phyloP scores from a whole-genome alignment of 2,113 vertebrate genomes.

The Upupa epops region DNA sequence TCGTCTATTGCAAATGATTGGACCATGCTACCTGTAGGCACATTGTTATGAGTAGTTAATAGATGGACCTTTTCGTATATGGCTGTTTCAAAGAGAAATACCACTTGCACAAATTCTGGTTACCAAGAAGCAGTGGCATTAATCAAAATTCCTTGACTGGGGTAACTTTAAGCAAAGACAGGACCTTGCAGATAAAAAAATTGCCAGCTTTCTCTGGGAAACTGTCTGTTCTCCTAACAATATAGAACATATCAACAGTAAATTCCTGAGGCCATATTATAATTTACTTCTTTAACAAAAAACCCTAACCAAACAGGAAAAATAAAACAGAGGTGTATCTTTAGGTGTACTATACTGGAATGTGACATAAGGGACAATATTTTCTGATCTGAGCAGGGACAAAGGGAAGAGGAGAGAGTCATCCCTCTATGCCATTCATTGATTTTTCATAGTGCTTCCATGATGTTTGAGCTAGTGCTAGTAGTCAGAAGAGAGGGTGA shows the following conservation, averaged over 20 bases:
- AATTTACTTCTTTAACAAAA: background rate
- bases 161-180: background rate
- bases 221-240: background rate
- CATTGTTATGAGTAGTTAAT: background rate
- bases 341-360: background rate
- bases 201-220: conserved; percentile 28
- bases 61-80: background rate
- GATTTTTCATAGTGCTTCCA: conserved; percentile 36
- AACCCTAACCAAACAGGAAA: background rate
- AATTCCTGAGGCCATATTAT: background rate
- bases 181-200: background rate
- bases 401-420: background rate
- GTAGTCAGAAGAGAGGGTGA: background rate
- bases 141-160: background rate
- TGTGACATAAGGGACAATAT: background rate
- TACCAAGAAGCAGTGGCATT: background rate
- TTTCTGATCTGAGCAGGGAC: background rate
- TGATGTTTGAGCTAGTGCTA: background rate
- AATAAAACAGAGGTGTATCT: background rate
- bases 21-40: background rate
- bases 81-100: background rate
- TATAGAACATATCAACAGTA: background rate
- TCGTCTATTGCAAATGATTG: background rate
- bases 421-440: conserved; percentile 36
- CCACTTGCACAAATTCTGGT: background rate